A percentile compares a stretch with the other conserved stretches of the same genome.
Conservation (phyloP, 2,797 vertebrate genomes). For the Chiloscyllium punctatum region DNA sequence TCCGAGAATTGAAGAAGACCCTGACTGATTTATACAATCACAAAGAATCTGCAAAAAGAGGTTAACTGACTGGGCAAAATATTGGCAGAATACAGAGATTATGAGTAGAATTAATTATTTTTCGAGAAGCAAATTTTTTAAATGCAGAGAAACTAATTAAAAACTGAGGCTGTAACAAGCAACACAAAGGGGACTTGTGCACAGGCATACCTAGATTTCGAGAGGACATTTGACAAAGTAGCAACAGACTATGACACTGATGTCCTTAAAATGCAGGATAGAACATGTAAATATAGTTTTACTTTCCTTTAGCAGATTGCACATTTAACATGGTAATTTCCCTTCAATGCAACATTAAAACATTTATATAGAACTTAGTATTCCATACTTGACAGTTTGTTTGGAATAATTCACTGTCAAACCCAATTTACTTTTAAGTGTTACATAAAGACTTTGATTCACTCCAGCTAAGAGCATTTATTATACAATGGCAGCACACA, state of each 20-base stretch:
- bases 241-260: neutral
- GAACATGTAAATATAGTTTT: neutral
- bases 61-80: no score
- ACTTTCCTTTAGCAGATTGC: neutral
- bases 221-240: no score
- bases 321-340: neutral
- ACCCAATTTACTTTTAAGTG: neutral
- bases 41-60: neutral
- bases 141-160: no score
- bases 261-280: neutral
- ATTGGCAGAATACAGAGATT: no score
- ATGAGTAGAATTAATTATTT: no score
- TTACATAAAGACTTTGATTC: slow-evolving; percentile 10
- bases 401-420: slow-evolving; percentile 13
- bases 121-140: no score
- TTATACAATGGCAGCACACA: neutral
- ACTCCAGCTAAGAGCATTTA: slow-evolving; percentile 15
- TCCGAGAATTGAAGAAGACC: neutral
- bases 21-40: neutral
- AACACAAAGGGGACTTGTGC: no score
- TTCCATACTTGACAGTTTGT: neutral
- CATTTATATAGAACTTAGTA: neutral
- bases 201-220: no score
- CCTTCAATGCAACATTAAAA: slow-evolving; percentile 18
- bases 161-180: no score